Evolutionary conservation across 2,113 vertebrate species (phyloP).

Genomic region (Daphoenositta chrysoptera): DNA sequence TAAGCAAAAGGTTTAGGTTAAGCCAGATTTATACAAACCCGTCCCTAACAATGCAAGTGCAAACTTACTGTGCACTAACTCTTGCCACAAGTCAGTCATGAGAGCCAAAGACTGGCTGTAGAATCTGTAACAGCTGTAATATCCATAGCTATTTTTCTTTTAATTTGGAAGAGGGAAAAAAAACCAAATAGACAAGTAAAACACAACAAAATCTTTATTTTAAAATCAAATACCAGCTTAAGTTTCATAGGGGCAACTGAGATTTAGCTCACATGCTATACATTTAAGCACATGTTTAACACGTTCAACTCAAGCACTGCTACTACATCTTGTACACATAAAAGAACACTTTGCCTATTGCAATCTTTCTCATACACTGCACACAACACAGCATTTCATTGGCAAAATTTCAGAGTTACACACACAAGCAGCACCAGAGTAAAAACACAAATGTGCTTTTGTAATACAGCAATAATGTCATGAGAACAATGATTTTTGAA

Average conservation of each 20-base stretch:
- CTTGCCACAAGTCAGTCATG: not conserved
- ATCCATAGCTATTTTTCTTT: not conserved
- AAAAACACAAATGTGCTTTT: constrained; percentile 10
- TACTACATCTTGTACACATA: not conserved
- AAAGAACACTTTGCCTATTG: not conserved
- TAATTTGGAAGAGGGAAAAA: not conserved
- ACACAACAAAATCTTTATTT: constrained; percentile 12
- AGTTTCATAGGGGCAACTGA: not conserved
- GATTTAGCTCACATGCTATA: not conserved
- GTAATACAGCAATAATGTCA: not conserved
- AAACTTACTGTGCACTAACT: not conserved
- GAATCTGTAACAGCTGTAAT: not conserved
- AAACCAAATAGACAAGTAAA: not conserved
- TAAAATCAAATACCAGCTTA: not conserved
- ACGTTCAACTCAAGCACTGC: not conserved
- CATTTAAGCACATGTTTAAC: not conserved
- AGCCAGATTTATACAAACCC: not conserved
- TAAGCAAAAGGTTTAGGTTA: not conserved
- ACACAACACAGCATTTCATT: not conserved
- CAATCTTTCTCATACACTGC: not conserved
- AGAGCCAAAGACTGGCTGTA: not conserved
- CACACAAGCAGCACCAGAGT: not conserved
- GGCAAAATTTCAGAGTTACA: not conserved
- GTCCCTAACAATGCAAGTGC: not conserved
- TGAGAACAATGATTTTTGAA: constrained; percentile 13